phyloP scores from a whole-genome alignment of 1,140 invertebrate species.

The Coboldia fuscipes region DNA sequence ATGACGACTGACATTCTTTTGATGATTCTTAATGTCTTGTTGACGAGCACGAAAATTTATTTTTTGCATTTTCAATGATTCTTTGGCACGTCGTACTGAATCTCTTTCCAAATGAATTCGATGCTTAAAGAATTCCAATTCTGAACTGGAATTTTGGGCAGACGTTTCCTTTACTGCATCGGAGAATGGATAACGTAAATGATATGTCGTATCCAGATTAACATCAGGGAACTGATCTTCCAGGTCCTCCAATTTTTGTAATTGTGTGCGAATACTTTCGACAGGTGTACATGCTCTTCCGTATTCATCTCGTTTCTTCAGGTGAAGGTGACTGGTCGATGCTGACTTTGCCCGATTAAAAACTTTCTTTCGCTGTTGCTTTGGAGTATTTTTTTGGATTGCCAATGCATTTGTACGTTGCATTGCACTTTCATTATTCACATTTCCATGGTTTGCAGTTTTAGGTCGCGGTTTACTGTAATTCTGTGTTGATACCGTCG shows the following conservation, averaged over 20 bases:
- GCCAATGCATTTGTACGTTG: slow-evolving; percentile 14
- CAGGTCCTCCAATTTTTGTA: slow-evolving; percentile 54
- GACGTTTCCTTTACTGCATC: slow-evolving; percentile 31
- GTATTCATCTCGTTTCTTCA: slow-evolving; percentile 14
- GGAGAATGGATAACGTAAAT: slow-evolving; percentile 47
- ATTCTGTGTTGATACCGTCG: slow-evolving; percentile 17
- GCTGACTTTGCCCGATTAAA: slow-evolving; percentile 40
- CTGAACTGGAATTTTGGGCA: slow-evolving; percentile 26
- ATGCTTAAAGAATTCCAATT: slow-evolving; percentile 58
- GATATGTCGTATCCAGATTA: slow-evolving; percentile 44
- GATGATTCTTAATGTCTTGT: slow-evolving; percentile 14
- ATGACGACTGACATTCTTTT: slow-evolving; percentile 18
- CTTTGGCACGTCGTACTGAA: slow-evolving; percentile 48
- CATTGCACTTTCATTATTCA: slow-evolving; percentile 19
- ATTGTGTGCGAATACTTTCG: slow-evolving; percentile 49
- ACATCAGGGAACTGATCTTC: slow-evolving; percentile 54
- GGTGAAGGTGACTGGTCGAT: slow-evolving; percentile 33
- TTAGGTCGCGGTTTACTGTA: slow-evolving; percentile 12
- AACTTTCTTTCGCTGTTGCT: slow-evolving; percentile 27
- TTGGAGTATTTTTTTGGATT: slow-evolving; percentile 8
- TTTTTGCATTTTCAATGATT: slow-evolving; percentile 30
- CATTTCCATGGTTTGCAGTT: slow-evolving; percentile 7
- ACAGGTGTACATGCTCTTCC: slow-evolving; percentile 41
- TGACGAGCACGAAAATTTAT: slow-evolving; percentile 15
- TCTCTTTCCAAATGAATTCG: slow-evolving; percentile 55